Base-by-base conservation (phyloP, 1,140 invertebrate genomes). In the Lethocerus indicus region DNA sequence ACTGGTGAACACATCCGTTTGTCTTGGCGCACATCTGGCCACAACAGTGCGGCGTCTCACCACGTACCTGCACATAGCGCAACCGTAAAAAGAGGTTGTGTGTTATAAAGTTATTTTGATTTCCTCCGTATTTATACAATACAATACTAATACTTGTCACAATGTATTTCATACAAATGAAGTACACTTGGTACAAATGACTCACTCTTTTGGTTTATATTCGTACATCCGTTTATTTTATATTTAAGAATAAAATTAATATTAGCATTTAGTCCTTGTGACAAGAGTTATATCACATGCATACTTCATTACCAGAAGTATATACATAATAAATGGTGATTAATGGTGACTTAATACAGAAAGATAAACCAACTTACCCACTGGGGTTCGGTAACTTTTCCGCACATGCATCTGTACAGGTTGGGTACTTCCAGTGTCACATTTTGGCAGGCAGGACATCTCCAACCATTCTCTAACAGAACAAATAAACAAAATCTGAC, bases 381-480 rank as follows among this genome's bases (percentile, higher is more conserved):
- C 74, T 3, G 81, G 87, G 55, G 63, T 79, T 78, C 52, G 67
- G 61, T 64, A 46, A 70, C 28, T 59, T 90, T 88, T 1, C 84
- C 82, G 65, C 87, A 90, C 63, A 88, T 91, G 58, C 88, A 93
- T 13, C 68, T 67, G 62, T 90, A 92, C 18, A 80, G 72, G 1
- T 70, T 67, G 1, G 87, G 87, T 24, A 83, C 67, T 13, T 70
- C 67, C 7, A 71, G 61, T 28, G 72, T 73, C 1, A 80, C 73
- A 59, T 83, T 81, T 60, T 91, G 87, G 62, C 88, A 93, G 0
- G 85, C 86, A 14, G 91, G 92, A 63, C 92, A 97, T 18, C 90
- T 74, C 92, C 92, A 97, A 56, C 79, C 79, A 21, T 71, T 73
- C 40, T 85, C 80, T 74, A 63, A 43, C 61, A 62, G 2, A 39